A percentile compares a stretch with the other conserved stretches of the same genome.
These are phyloP conservation scores for Gambusia affinis DNA, from an alignment of 2,113 vertebrate species.

Conservation along the genomic window DNA sequence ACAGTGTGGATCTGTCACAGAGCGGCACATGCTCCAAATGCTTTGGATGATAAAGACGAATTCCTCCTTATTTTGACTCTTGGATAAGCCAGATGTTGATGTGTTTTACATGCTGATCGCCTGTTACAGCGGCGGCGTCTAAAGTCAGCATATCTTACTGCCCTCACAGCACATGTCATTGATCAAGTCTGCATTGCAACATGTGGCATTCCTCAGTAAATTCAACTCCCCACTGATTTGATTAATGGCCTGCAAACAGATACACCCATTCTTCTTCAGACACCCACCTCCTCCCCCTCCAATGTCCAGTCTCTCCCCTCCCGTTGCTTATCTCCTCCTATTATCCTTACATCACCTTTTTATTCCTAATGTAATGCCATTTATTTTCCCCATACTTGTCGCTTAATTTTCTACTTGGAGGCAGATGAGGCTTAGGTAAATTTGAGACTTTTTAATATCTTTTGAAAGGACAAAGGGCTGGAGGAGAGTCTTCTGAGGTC, in stretches of 20 bases:
- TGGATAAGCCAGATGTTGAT: background rate
- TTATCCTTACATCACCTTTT: slow-evolving; percentile 28
- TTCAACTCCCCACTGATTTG: slow-evolving; percentile 63
- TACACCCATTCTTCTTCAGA: slow-evolving; percentile 56
- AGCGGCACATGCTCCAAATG: background rate
- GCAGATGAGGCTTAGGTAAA: background rate
- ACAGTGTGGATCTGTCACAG: slow-evolving; percentile 20
- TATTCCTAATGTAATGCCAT: background rate
- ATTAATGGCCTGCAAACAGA: slow-evolving; percentile 61
- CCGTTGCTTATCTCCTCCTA: slow-evolving; percentile 11
- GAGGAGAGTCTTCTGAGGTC: slow-evolving; percentile 2
- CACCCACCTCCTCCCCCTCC: slow-evolving; percentile 18
- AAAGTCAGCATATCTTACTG: slow-evolving; percentile 25
- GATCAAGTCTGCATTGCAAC: slow-evolving; percentile 62
- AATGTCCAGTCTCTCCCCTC: slow-evolving; percentile 32
- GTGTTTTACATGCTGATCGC: slow-evolving; percentile 12
- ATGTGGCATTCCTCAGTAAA: slow-evolving; percentile 64
- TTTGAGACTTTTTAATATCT: background rate
- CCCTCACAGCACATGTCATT: slow-evolving; percentile 56
- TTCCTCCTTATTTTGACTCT: background rate
- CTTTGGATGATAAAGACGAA: background rate
- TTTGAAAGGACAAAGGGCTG: slow-evolving; percentile 14
- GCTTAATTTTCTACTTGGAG: background rate
- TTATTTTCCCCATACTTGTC: slow-evolving; percentile 5
- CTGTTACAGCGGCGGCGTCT: slow-evolving; percentile 18